phyloP scores from a whole-genome alignment of 1,140 invertebrate genomes.

The Oedothorax gibbosus region DNA sequence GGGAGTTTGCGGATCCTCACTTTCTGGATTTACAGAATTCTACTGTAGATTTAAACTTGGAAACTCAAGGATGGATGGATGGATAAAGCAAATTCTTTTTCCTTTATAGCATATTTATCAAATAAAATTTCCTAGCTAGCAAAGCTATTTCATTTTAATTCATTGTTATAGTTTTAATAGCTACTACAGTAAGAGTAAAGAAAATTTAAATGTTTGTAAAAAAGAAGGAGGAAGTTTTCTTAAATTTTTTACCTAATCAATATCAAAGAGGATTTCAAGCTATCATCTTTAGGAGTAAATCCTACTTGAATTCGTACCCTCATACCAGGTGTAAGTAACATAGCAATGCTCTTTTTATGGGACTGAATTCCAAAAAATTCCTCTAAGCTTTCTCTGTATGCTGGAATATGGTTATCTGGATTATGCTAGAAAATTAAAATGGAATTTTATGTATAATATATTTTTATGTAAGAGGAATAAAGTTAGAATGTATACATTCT shows the following conservation, averaged over 20 bases:
- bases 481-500: too few species aligned
- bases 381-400: slow-evolving; percentile 69
- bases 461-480: background rate
- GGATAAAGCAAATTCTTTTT: too few species aligned
- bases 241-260: slow-evolving; percentile 69
- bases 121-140: background rate
- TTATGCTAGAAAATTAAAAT: slow-evolving; percentile 38
- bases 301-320: slow-evolving; percentile 71
- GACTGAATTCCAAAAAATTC: slow-evolving; percentile 69
- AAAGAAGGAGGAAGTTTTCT: background rate
- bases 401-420: slow-evolving; percentile 67
- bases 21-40: too few species aligned
- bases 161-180: too few species aligned
- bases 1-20: too few species aligned
- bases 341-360: slow-evolving; percentile 69
- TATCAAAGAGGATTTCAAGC: slow-evolving; percentile 71
- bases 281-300: slow-evolving; percentile 72
- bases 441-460: background rate
- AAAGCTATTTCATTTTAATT: too few species aligned
- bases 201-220: background rate
- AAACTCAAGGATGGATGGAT: too few species aligned
- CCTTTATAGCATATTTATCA: background rate
- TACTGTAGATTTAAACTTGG: too few species aligned
- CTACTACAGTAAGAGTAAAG: too few species aligned
- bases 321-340: slow-evolving; percentile 70